Conservation (phyloP, 2,888 invertebrate genomes). For the Oligia fasciuncula region DNA sequence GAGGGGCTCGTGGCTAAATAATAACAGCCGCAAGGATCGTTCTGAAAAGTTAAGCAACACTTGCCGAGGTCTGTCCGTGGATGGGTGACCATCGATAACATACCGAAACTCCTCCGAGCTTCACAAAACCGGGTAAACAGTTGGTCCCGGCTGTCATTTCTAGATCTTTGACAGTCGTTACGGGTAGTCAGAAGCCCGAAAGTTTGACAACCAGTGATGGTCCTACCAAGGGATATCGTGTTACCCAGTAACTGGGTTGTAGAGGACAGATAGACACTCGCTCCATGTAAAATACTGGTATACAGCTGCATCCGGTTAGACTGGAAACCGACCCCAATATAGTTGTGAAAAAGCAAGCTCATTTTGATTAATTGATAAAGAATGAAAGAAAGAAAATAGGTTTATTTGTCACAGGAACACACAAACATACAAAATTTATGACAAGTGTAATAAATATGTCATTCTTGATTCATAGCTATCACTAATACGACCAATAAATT, state of each 20-base stretch:
- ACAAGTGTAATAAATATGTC: background rate
- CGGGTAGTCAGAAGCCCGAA: background rate
- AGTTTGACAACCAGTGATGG: background rate
- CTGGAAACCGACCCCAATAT: background rate
- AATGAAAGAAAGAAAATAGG: background rate
- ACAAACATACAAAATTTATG: background rate
- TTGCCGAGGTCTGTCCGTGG: background rate
- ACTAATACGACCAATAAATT: background rate
- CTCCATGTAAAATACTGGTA: background rate
- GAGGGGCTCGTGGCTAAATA: background rate
- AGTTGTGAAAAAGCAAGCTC: background rate
- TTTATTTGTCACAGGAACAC: background rate
- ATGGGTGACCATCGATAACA: background rate
- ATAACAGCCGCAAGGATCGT: too few relatives aligned
- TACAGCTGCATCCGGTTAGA: background rate
- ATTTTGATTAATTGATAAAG: background rate
- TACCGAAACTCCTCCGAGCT: background rate
- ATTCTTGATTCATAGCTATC: background rate
- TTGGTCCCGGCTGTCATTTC: background rate
- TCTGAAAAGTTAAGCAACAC: background rate
- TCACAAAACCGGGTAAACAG: background rate
- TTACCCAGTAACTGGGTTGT: background rate
- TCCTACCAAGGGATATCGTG: background rate
- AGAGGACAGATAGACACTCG: background rate
- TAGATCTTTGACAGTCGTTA: background rate